phyloP scores from a whole-genome alignment of 2,888 invertebrate species.

The Netelia virgata region DNA sequence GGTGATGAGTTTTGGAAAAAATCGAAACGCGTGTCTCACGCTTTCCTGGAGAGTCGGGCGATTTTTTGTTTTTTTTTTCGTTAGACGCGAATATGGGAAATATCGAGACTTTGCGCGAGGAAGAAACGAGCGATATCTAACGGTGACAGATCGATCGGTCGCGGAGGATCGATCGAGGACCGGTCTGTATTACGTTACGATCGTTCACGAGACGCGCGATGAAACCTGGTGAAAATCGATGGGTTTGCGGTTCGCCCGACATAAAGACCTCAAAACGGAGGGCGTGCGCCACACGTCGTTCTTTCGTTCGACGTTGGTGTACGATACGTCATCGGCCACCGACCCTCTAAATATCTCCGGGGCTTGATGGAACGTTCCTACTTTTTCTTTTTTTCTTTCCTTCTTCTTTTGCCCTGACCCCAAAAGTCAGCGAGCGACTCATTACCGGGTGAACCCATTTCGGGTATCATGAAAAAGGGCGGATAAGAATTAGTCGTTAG shows the following conservation, averaged over 20 bases:
- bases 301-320: slow-evolving; percentile 22
- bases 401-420: slow-evolving; percentile 13
- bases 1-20: not conserved
- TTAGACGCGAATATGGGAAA: not conserved
- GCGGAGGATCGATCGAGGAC: slow-evolving; percentile 67
- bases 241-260: slow-evolving; percentile 46
- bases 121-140: slow-evolving; percentile 64
- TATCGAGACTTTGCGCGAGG: slow-evolving; percentile 15
- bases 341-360: slow-evolving; percentile 33
- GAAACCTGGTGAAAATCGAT: slow-evolving; percentile 36
- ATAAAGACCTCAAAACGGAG: slow-evolving; percentile 66
- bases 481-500: not conserved
- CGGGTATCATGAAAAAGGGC: not conserved
- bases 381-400: slow-evolving; percentile 25
- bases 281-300: slow-evolving; percentile 63
- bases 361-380: slow-evolving; percentile 36
- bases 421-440: slow-evolving; percentile 44
- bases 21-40: slow-evolving; percentile 8
- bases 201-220: slow-evolving; percentile 1
- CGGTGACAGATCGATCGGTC: slow-evolving; percentile 79
- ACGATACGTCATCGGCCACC: slow-evolving; percentile 65
- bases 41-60: slow-evolving; percentile 3
- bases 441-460: slow-evolving; percentile 35
- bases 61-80: not conserved
- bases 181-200: slow-evolving; percentile 4